Evolutionary conservation across 1,140 invertebrate genomes (phyloP).

Genomic region (Kradibia gibbosae): DNA sequence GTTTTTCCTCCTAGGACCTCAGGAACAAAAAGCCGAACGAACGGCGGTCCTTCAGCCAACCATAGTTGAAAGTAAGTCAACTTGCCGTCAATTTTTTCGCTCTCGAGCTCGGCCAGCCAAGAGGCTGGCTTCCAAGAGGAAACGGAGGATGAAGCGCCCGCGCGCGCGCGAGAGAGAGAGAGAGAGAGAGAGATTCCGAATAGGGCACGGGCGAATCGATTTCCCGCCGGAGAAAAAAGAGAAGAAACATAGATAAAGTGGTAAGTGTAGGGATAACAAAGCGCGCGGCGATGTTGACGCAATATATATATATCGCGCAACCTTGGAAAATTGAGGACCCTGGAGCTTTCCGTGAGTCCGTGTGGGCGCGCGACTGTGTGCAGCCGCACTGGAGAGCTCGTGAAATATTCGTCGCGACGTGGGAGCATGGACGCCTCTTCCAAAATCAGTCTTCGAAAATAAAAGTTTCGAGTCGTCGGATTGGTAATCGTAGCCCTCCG

Average conservation of each 20-base stretch:
- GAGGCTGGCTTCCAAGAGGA: too few relatives aligned
- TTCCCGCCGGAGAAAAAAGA: neutral
- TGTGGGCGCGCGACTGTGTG: too few relatives aligned
- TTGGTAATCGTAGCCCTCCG: neutral
- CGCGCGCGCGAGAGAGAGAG: too few relatives aligned
- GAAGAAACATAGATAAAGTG: neutral
- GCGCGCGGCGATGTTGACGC: neutral
- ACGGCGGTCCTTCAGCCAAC: neutral
- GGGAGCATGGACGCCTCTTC: too few relatives aligned
- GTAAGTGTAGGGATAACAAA: neutral
- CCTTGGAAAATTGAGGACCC: neutral
- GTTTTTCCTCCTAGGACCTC: neutral
- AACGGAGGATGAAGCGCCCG: neutral
- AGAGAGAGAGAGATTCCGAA: too few relatives aligned
- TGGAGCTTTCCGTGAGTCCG: neutral
- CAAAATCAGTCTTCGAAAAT: too few relatives aligned
- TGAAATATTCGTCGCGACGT: too few relatives aligned
- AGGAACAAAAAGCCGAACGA: too few relatives aligned
- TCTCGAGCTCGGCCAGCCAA: neutral
- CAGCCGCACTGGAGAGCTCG: too few relatives aligned
- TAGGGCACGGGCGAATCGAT: constrained; percentile 1
- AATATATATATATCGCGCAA: neutral
- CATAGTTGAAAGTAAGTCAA: neutral
- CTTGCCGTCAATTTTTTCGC: neutral
- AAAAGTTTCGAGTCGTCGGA: neutral